Evolutionary conservation across 1,140 invertebrate genomes (phyloP).

Genomic region (Platyura marginata): DNA sequence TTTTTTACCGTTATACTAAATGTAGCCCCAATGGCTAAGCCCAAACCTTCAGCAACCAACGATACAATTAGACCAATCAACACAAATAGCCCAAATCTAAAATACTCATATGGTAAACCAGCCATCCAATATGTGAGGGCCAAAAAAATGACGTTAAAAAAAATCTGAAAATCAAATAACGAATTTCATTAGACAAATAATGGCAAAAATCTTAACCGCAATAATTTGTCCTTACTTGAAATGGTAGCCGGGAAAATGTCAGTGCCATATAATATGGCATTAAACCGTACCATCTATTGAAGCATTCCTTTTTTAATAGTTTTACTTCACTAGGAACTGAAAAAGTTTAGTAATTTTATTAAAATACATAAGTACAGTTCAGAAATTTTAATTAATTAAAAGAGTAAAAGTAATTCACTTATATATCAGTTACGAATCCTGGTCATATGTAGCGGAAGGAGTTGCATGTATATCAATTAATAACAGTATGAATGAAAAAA

Average conservation of each 20-base stretch:
- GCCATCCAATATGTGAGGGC: conserved; percentile 37
- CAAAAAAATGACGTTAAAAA: conserved; percentile 35
- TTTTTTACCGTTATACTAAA: conserved; percentile 39
- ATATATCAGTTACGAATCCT: too few species aligned
- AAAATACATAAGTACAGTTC: too few species aligned
- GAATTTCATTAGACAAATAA: conserved; percentile 64
- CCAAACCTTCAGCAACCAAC: conserved; percentile 38
- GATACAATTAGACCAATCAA: conserved; percentile 34
- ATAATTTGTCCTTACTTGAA: conserved; percentile 33
- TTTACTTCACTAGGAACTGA: conserved; percentile 63
- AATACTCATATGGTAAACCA: conserved; percentile 30
- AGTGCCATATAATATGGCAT: conserved; percentile 61
- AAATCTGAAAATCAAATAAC: conserved; percentile 45
- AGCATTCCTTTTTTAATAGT: conserved; percentile 59
- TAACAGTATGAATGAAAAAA: too few species aligned
- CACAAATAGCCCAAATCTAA: conserved; percentile 33
- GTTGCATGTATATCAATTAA: too few species aligned
- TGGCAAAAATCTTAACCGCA: conserved; percentile 53
- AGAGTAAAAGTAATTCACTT: too few species aligned
- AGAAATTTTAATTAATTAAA: too few species aligned
- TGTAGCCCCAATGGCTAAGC: conserved; percentile 39
- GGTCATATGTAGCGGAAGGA: too few species aligned
- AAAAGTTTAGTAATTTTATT: conserved; percentile 12
- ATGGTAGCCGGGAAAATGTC: conserved; percentile 43
- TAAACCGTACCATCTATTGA: conserved; percentile 68